Base-by-base conservation (phyloP, 2,113 vertebrate genomes). In the Ahaetulla prasina region DNA sequence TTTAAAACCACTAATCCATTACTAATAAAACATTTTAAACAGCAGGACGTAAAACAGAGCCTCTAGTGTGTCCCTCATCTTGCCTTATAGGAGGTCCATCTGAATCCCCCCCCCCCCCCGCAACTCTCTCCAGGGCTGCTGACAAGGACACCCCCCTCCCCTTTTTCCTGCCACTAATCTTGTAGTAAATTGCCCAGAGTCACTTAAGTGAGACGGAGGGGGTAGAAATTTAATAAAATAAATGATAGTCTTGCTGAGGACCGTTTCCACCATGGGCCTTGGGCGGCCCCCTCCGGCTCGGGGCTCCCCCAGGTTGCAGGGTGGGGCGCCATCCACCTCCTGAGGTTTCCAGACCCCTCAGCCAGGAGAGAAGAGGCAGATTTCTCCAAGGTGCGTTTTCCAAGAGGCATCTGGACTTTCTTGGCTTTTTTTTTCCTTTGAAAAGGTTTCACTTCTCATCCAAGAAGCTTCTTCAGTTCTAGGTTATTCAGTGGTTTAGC, bases 211-310 rank as follows among this genome's bases (percentile, higher is more conserved):
- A 30, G 27, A 30, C 3, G 27, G 27, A 63, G 60, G 60, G 60
- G 27, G 27, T 30, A 63, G 60, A 30, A 1, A 60, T 30, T 4
- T 0, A 30, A 12, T 60, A 12, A 30, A 30, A 60, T 60, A 11
- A 27, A 60, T n/a, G 16, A 16, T n/a, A 14, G n/a, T 68, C 30
- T 12, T 27, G 3, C 25, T 60, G 63, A 68, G n/a, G 1, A 4
- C 63, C 16, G 12, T 35, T n/a, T 16, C 27, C 14, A 5, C 30
- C 63, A 16, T 6, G 30, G 30, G 2, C 63, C 60, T 27, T 0
- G 4, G 63, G 5, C 0, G 14, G 30, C 14, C 2, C 2, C 30
- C 30, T 35, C 25, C 9, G 0, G 57, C 9, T 10, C 0, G 57
- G 25, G 57, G 8, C 12, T 68, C 30, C 60, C 60, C 10, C 30